Evolutionary conservation across 2,113 vertebrate species (phyloP), one percentile per base, ranked within the genome.

Genomic region (Mesitornis unicolor): DNA sequence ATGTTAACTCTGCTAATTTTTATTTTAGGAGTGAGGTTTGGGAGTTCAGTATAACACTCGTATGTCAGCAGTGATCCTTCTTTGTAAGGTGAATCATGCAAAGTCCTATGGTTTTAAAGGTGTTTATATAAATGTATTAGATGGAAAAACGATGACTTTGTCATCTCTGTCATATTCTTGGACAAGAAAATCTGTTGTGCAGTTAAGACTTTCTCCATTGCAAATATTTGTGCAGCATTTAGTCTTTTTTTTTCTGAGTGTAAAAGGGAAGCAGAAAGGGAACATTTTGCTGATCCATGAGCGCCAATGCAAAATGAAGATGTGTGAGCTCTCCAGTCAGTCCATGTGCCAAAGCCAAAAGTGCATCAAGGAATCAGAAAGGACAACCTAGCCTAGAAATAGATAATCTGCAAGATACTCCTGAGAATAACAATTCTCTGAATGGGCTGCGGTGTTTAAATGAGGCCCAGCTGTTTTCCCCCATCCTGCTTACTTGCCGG

Each of bases 321-420:
- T 18, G 31, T 78, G 51, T 94, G 76, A 88, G 74, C 67, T 91
- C 89, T 90, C 81, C 69, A 68, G 79, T 90, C 87, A 85, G 56
- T 73, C 80, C 9, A 1, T 54, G 24, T 94, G 40, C 83, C 84
- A 77, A 90, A 94, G 45, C 13, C 13, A 87, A 69, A 73, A 95
- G n/a, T 65, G 13, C 35, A 68, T 96, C 90, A 90, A 95, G 97
- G 89, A 93, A 73, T 13, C 78, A 61, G 35, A 91, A 57, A 73
- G 73, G 67, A 81, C 75, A 94, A 50, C 82, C 93, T 96, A 70
- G 63, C 56, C 69, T 97, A 95, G 91, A 97, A 98, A 98, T 48
- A 97, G 73, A 78, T 89, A 64, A 48, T 79, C 42, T 92, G 43
- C 56, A 83, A 88, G 77, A 96, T 75, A 28, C 26, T 81, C 20